phyloP scores from a whole-genome alignment of 2,113 vertebrate species.

The Spea bombifrons region DNA sequence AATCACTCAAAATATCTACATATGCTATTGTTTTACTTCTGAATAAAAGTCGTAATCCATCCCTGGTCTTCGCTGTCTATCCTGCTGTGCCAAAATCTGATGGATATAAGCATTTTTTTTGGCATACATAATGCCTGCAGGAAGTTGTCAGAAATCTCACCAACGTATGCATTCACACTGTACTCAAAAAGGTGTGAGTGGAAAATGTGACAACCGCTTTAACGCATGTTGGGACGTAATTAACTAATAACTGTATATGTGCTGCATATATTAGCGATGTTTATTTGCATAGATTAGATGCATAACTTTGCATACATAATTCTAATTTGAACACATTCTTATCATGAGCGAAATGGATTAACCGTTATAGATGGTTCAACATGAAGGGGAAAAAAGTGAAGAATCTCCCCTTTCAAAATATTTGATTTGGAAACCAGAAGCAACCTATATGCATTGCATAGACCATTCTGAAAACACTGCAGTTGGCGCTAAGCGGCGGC shows the following conservation, averaged over 20 bases:
- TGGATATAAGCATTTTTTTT: neutral
- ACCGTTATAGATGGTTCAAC: neutral
- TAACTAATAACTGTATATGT: slow-evolving; percentile 38
- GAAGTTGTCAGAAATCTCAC: slow-evolving; percentile 6
- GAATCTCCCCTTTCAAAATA: neutral
- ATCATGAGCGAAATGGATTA: neutral
- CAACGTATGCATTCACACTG: slow-evolving; percentile 13
- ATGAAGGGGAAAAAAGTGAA: neutral
- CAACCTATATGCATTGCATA: neutral
- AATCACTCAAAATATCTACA: no score
- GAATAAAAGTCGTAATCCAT: no score
- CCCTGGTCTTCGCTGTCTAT: no score
- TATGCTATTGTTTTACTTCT: no score
- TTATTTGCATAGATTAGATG: slow-evolving; percentile 33
- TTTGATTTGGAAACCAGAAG: neutral
- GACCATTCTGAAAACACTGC: no score
- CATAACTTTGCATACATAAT: slow-evolving; percentile 10
- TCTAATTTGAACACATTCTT: slow-evolving; percentile 10
- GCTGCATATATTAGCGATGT: slow-evolving; percentile 23
- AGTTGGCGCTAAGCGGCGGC: no score
- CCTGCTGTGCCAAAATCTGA: no score
- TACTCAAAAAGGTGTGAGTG: slow-evolving; percentile 22
- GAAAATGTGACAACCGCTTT: slow-evolving; percentile 20
- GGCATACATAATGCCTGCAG: neutral
- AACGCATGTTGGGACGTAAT: slow-evolving; percentile 12